Conservation (phyloP, 2,888 invertebrate species). For the Trichogramma evanescens region DNA sequence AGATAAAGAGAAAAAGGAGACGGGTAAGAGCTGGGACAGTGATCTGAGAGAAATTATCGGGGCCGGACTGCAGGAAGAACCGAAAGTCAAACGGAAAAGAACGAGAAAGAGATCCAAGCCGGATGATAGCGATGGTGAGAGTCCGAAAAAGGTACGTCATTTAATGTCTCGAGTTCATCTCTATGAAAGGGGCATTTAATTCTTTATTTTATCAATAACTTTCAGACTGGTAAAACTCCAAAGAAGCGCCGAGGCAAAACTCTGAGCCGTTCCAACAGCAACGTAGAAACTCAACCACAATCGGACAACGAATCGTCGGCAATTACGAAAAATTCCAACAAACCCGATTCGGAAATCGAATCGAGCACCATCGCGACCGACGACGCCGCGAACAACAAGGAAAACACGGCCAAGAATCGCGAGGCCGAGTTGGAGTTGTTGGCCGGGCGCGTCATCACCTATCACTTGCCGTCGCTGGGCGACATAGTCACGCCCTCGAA, state of each 20-base stretch:
- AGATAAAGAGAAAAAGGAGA: not conserved
- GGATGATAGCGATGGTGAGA: too few relatives aligned
- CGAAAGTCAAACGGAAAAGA: not conserved
- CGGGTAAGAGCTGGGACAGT: constrained; percentile 38
- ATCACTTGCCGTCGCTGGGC: constrained; percentile 26
- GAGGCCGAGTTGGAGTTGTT: constrained; percentile 3
- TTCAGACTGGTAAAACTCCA: too few relatives aligned
- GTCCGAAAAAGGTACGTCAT: too few relatives aligned
- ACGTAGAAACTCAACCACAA: too few relatives aligned
- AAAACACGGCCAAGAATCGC: constrained; percentile 12
- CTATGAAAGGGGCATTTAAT: too few relatives aligned
- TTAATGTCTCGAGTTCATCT: too few relatives aligned
- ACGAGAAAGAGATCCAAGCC: not conserved
- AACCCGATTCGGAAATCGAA: not conserved
- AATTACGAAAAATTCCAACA: not conserved
- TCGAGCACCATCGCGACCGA: not conserved
- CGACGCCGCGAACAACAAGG: not conserved
- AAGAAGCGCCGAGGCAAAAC: too few relatives aligned
- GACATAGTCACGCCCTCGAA: constrained; percentile 41
- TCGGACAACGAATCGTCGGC: not conserved
- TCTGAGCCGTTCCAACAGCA: not conserved
- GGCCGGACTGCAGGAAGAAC: constrained; percentile 8
- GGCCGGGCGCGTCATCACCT: not conserved
- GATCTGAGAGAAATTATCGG: constrained; percentile 34
- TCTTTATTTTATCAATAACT: not conserved